Base-by-base conservation (phyloP, 2,113 vertebrate genomes). In the Gymnocephalus cernua region DNA sequence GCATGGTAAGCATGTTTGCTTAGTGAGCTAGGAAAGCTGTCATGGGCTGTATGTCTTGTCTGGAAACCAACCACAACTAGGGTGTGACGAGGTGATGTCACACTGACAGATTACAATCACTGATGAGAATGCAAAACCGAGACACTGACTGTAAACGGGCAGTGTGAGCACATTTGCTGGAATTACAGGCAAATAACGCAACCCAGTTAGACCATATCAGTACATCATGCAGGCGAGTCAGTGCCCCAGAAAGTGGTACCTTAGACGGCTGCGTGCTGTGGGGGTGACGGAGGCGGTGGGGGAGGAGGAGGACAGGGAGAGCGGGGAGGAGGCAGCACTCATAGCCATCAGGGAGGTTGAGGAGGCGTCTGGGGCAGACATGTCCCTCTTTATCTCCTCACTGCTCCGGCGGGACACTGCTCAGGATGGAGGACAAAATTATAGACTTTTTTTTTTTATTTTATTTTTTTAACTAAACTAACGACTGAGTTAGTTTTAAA, bases 241-340 rank as follows among this genome's bases (percentile, higher is more conserved):
- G 47, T 0, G 8, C 0, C 2, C 1, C 3, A 15, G 59, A 13
- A 18, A 63, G 32, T 51, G 10, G 74, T 94, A 98, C 98, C 98
- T 96, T 83, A 99, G 95, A 41, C 98, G 96, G 86, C 96, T 98
- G 41, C 98, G 96, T 14, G 97, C 92, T 16, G 97, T 99, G 41
- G 98, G 98, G 13, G 97, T 98, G 85, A 99, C 95, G 0, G 98
- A 99, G 1, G 97, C 97, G 0, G 98, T 98, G 29, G 97, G 97
- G 16, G 98, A 96, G 0, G 97, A 96, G 1, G 97, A 98, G 19
- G 97, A 97, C 62, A 98, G 95, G 21, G 97, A 96, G 1, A 97
- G 95, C 44, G 98, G 96, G 8, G 98, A 96, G 0, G 97, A 97
- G 0, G 96, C 93, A 70, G 97, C 95, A 4, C 96, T 96, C 93